These are phyloP conservation scores for Berghia stephanieae DNA, from an alignment of 1,140 invertebrate genomes.

Conservation along the genomic window DNA sequence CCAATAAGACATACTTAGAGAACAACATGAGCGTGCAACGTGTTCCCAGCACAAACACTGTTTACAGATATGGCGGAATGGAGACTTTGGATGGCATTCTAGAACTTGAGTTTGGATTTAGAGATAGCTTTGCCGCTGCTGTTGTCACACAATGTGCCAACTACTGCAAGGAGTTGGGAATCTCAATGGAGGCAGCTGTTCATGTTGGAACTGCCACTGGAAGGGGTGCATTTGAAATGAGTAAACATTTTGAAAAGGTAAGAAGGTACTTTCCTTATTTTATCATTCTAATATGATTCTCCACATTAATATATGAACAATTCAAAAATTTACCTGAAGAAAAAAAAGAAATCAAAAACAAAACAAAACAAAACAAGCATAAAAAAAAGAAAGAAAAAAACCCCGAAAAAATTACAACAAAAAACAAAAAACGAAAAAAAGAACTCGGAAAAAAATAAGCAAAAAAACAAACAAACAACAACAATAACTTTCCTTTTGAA, in stretches of 20 bases:
- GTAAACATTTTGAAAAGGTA: slow-evolving; percentile 53
- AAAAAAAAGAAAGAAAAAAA: no score
- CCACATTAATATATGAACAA: no score
- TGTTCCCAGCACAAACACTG: slow-evolving; percentile 47
- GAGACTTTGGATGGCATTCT: slow-evolving; percentile 50
- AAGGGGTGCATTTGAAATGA: slow-evolving; percentile 49
- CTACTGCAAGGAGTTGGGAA: slow-evolving; percentile 33
- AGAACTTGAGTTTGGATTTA: slow-evolving; percentile 59
- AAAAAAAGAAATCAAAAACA: no score
- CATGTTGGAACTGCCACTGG: slow-evolving; percentile 55
- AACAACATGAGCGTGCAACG: slow-evolving; percentile 29
- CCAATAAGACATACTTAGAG: slow-evolving; percentile 35
- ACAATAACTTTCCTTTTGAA: no score
- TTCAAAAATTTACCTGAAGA: no score
- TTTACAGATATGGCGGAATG: slow-evolving; percentile 47
- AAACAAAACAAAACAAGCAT: no score
- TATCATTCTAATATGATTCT: background rate
- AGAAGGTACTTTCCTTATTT: background rate
- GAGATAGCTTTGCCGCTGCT: slow-evolving; percentile 49
- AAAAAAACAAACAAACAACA: no score
- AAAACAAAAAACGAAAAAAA: no score
- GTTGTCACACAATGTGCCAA: slow-evolving; percentile 41
- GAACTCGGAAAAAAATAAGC: no score
- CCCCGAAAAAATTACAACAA: no score
- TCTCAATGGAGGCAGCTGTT: slow-evolving; percentile 38